Evolutionary conservation across 2,888 invertebrate genomes (phyloP).

Genomic region (Protophormia terraenovae): DNA sequence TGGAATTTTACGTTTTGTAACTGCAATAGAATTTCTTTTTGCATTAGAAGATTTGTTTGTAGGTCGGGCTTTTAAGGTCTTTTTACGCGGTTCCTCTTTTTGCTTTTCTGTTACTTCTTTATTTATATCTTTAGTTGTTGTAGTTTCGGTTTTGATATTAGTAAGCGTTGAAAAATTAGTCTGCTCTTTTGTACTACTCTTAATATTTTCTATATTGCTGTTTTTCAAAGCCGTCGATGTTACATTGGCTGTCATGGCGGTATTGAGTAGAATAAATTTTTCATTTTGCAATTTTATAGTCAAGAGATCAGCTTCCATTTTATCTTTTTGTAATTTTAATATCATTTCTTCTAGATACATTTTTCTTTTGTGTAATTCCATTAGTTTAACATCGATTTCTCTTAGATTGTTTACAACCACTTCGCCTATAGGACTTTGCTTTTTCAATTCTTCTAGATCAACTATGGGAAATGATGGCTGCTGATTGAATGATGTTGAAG

Average conservation of each 20-base stretch:
- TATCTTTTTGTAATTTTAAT: conserved; percentile 79
- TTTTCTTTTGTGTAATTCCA: conserved; percentile 78
- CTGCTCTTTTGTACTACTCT: neutral
- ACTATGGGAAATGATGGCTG: conserved; percentile 67
- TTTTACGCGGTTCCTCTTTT: neutral
- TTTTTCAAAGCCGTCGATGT: conserved; percentile 44
- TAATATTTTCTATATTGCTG: neutral
- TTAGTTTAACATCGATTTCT: conserved; percentile 78
- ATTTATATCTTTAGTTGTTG: neutral
- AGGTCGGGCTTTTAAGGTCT: neutral
- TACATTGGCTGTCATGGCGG: conserved; percentile 72
- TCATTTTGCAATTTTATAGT: conserved; percentile 78
- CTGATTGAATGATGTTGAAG: conserved; percentile 15
- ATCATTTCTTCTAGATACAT: conserved; percentile 80
- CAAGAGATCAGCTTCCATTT: conserved; percentile 77
- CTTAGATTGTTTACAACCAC: conserved; percentile 74
- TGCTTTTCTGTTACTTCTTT: neutral
- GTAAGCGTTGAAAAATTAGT: neutral
- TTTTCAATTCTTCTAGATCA: conserved; percentile 69
- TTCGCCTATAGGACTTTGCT: conserved; percentile 72
- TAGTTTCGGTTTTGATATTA: conserved; percentile 52
- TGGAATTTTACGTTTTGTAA: conserved; percentile 6
- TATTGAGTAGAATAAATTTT: conserved; percentile 77
- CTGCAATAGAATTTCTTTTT: neutral
- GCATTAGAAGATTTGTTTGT: neutral